Base-by-base conservation (phyloP, 2,797 vertebrate species). In the Rallus crepitans region DNA sequence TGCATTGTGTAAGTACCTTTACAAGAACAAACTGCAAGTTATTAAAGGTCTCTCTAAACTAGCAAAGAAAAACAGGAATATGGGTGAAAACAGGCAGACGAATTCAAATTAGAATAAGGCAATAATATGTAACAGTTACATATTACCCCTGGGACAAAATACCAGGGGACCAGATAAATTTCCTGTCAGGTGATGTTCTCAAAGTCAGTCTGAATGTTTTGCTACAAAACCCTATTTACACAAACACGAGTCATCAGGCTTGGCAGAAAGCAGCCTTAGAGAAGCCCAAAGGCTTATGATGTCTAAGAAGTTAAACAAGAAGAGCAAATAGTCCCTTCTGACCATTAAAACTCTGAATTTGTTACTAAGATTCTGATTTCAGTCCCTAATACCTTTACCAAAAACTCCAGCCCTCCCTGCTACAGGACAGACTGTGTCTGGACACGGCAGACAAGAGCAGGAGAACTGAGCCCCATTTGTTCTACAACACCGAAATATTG, bases 101-200 rank as follows among this genome's bases (percentile, higher is more conserved):
- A 92, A 93, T 84, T 66, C 66, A 69, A n/a, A 93, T 83, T 76
- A 65, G 66, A 87, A 76, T 59, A 82, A 87, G 23, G 19, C 37
- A 95, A 59, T 59, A 78, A 87, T 82, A 89, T 70, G 84, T 79
- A 92, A 81, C 65, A 82, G 35, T 69, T 84, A 87, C 59, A n/a
- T n/a, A n/a, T 82, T 56, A 73, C 73, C 85, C 31, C 55, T 80
- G 52, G 59, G 89, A 70, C 11, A 53, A 91, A 94, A 86, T 56
- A 59, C 35, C 73, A 82, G 60, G 73, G 52, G 55, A 88, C 35
- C 33, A 65, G 77, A 87, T 16, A n/a, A 80, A 75, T 89, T 86
- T 90, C n/a, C 33, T 72, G 1, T 61, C 69, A 68, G 8, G 11
- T 33, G 27, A 90, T 76, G 42, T 40, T 83, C 80, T 79, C 55